Conservation (phyloP, 64 coral and sea anemone species). For the Actinia equina region DNA sequence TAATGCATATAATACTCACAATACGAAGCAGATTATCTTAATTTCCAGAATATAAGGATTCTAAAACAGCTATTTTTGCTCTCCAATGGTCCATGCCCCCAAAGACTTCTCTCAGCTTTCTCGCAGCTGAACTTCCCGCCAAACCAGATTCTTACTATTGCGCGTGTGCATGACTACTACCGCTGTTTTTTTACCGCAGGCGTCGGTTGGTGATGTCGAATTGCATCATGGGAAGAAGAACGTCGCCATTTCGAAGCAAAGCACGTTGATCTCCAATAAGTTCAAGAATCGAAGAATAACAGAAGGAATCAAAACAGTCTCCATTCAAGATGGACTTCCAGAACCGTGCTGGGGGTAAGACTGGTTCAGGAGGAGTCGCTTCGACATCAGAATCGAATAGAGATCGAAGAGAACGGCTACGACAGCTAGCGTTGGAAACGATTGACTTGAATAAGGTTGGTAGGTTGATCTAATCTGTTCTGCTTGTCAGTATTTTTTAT, state of each 20-base stretch:
- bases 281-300: neutral
- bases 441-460: slow-evolving; percentile 94
- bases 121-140: too few relatives aligned
- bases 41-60: too few relatives aligned
- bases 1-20: neutral
- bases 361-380: slow-evolving; percentile 89
- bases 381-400: slow-evolving; percentile 93
- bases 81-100: neutral
- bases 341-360: slow-evolving; percentile 88
- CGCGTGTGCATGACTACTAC: neutral
- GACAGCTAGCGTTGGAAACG: slow-evolving; percentile 86
- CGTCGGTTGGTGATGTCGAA: neutral
- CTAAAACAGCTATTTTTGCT: neutral
- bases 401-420: slow-evolving; percentile 87
- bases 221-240: slow-evolving; percentile 3
- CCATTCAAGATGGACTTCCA: slow-evolving; percentile 89
- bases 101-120: too few relatives aligned
- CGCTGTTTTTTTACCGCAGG: neutral
- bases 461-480: neutral
- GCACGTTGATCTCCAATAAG: neutral
- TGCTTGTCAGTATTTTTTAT: neutral
- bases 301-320: neutral
- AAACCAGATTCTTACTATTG: neutral
- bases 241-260: slow-evolving; percentile 14
- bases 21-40: too few relatives aligned